Evolutionary conservation across 2,797 vertebrate species (phyloP).

Genomic region (Artibeus lituratus): DNA sequence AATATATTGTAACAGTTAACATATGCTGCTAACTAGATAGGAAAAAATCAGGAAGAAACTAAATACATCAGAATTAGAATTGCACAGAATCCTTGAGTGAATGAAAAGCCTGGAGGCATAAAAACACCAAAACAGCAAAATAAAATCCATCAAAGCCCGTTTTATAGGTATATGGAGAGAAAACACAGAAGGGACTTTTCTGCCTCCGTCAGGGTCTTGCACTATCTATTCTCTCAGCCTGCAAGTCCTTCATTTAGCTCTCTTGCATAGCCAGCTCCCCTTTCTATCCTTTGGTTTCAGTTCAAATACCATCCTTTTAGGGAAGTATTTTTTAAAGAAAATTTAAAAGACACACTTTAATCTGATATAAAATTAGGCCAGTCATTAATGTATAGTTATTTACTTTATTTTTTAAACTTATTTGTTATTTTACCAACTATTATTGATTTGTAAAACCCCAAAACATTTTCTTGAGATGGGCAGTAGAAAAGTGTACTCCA

Average conservation of each 20-base stretch:
- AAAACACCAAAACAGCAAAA: not conserved
- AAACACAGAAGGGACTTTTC: not conserved
- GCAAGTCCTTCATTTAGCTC: not conserved
- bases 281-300: not conserved
- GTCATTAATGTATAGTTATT: not conserved
- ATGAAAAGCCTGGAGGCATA: not conserved
- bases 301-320: not conserved
- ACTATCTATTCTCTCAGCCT: not conserved
- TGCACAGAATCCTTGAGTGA: not conserved
- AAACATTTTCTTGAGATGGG: not conserved
- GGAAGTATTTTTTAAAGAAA: not conserved
- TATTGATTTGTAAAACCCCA: not conserved
- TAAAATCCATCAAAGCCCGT: not conserved
- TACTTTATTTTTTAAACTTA: not conserved
- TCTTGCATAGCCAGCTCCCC: not conserved
- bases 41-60: slow-evolving; percentile 1
- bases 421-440: not conserved
- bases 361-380: not conserved
- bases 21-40: not conserved
- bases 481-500: not conserved
- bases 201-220: not conserved
- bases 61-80: not conserved
- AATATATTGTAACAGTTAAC: not conserved
- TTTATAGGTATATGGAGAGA: not conserved
- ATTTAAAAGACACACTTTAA: not conserved